These are phyloP conservation scores for Phataginus tetradactyla DNA, from an alignment of 2,797 vertebrate species.

Conservation along the genomic window DNA sequence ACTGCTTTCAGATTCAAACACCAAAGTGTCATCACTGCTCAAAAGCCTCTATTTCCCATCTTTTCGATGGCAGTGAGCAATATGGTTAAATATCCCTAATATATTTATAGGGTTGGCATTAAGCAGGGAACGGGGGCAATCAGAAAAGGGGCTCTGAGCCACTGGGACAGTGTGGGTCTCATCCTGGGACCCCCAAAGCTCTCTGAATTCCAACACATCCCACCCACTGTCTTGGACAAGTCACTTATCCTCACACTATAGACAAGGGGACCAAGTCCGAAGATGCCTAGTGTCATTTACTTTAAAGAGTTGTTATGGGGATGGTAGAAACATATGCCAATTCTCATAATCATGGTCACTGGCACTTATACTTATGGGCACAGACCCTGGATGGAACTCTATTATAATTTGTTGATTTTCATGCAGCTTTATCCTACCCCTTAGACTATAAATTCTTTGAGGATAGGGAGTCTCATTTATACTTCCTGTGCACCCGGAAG, in stretches of 20 bases:
- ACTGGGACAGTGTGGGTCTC: not conserved
- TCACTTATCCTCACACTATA: not conserved
- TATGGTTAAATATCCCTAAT: not conserved
- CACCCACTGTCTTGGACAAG: not conserved
- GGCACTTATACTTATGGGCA: not conserved
- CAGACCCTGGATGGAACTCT: not conserved
- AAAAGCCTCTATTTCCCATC: not conserved
- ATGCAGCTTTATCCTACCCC: not conserved
- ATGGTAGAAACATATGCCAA: not conserved
- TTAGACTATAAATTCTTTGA: slow-evolving; percentile 18
- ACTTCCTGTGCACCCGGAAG: not conserved
- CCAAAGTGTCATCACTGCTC: not conserved
- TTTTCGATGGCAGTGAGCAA: not conserved
- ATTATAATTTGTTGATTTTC: not conserved
- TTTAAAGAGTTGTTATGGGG: not conserved
- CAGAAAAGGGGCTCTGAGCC: too few relatives aligned
- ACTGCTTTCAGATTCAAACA: not conserved
- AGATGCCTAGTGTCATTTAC: not conserved
- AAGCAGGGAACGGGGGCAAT: too few relatives aligned
- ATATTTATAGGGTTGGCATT: not conserved
- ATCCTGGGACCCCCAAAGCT: not conserved
- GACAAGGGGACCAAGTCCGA: not conserved
- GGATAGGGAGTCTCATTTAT: not conserved
- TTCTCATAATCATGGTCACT: not conserved
- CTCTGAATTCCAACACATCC: not conserved